These are phyloP conservation scores for Pollenia amentaria DNA, from an alignment of 2,888 invertebrate species.

Conservation along the genomic window DNA sequence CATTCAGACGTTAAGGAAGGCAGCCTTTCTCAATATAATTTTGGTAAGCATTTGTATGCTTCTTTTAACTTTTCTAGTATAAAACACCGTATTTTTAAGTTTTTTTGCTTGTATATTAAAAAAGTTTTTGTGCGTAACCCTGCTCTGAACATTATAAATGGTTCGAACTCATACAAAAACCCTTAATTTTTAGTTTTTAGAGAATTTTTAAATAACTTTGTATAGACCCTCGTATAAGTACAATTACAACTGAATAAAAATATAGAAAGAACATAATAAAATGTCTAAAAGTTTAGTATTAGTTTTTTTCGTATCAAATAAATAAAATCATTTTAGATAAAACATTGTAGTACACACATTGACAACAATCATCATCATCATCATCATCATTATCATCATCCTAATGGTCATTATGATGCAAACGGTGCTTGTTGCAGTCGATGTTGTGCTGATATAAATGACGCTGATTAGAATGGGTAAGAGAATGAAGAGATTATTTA, in stretches of 20 bases:
- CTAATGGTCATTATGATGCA: constrained; percentile 16
- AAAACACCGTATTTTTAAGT: too few species aligned
- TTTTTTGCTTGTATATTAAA: too few species aligned
- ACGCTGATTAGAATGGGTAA: constrained; percentile 56
- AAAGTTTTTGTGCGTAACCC: too few species aligned
- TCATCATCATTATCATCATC: background rate
- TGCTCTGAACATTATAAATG: too few species aligned
- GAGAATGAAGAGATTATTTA: constrained; percentile 41
- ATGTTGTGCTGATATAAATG: constrained; percentile 36
- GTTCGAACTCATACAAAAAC: too few species aligned
- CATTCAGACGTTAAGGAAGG: too few species aligned
- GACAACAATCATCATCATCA: constrained; percentile 22
- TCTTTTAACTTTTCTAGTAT: too few species aligned
- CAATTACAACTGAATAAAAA: background rate
- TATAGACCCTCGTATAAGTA: background rate
- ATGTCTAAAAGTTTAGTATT: constrained; percentile 2
- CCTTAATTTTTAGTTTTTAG: too few species aligned
- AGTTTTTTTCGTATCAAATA: constrained; percentile 18
- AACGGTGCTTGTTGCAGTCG: constrained; percentile 5
- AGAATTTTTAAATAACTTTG: background rate
- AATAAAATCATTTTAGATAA: constrained; percentile 56
- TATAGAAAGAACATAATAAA: background rate
- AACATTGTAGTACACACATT: constrained; percentile 11
- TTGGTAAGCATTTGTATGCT: too few species aligned
- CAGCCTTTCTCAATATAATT: too few species aligned